phyloP scores from a whole-genome alignment of 2,113 vertebrate species.

The Cyphomyrus discorhynchus region DNA sequence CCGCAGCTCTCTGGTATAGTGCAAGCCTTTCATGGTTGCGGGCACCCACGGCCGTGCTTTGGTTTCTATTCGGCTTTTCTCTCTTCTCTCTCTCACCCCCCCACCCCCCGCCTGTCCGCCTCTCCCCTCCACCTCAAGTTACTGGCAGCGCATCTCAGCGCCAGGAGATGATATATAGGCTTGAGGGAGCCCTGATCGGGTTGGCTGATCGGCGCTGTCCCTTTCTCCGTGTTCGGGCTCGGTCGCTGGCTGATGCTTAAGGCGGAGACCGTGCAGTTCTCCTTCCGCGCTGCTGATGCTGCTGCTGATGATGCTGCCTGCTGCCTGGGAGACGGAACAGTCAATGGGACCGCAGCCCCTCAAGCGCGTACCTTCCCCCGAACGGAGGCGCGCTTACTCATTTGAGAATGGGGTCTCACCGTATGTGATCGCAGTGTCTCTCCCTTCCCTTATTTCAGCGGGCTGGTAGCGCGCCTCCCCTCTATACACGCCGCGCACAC shows the following conservation, averaged over 20 bases:
- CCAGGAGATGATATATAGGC: conserved; percentile 37
- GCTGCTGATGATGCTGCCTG: conserved; percentile 33
- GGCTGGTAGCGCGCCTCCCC: background rate
- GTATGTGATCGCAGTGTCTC: background rate
- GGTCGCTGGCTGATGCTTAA: conserved; percentile 37
- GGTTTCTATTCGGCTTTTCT: conserved; percentile 47
- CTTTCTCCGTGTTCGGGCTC: conserved; percentile 40
- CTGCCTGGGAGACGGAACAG: conserved; percentile 30
- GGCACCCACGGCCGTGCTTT: conserved; percentile 62
- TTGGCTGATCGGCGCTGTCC: conserved; percentile 35
- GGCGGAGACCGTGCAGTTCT: conserved; percentile 57
- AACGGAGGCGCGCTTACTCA: conserved; percentile 43
- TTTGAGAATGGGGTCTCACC: conserved; percentile 24
- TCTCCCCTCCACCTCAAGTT: conserved; percentile 52
- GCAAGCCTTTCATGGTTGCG: conserved; percentile 72
- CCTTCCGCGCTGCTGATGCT: conserved; percentile 28
- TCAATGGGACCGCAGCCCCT: conserved; percentile 46
- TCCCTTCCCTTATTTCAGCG: background rate
- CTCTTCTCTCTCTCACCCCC: conserved; percentile 48
- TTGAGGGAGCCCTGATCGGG: conserved; percentile 37
- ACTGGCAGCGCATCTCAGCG: conserved; percentile 66
- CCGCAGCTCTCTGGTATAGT: conserved; percentile 56
- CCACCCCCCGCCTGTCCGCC: conserved; percentile 52
- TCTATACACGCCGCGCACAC: background rate
- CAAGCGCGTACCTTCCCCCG: conserved; percentile 26